Evolutionary conservation across 1,140 invertebrate genomes (phyloP).

Genomic region (Dysdera silvatica): DNA sequence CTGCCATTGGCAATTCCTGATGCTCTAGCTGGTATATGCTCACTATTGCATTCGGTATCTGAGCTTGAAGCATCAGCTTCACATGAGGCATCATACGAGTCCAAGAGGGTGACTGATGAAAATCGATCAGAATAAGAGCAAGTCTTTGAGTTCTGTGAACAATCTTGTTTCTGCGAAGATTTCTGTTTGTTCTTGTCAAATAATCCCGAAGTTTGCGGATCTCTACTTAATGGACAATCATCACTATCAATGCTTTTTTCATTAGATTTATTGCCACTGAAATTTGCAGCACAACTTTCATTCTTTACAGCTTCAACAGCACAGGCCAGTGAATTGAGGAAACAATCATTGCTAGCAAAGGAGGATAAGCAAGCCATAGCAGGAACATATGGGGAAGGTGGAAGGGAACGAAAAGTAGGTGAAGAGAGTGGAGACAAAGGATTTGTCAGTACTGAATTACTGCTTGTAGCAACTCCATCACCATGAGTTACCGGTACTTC

Average conservation of each 20-base stretch:
- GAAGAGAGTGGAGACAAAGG: constrained; percentile 12
- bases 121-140: constrained; percentile 15
- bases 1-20: constrained; percentile 16
- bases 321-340: background rate
- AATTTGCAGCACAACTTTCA: constrained; percentile 16
- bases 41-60: constrained; percentile 35
- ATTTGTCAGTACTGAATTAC: background rate
- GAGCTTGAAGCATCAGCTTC: constrained; percentile 30
- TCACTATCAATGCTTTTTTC: constrained; percentile 22
- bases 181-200: constrained; percentile 7
- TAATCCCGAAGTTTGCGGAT: constrained; percentile 1
- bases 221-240: background rate
- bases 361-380: background rate
- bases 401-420: constrained; percentile 2
- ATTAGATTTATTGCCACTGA: background rate
- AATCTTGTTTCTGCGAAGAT: constrained; percentile 7
- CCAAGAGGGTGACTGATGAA: constrained; percentile 7
- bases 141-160: background rate
- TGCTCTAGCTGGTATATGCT: constrained; percentile 36
- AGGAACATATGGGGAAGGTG: constrained; percentile 1
- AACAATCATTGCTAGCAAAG: constrained; percentile 9
- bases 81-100: constrained; percentile 30
- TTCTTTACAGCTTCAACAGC: background rate
- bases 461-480: background rate
- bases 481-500: background rate